A percentile compares a stretch with the other conserved stretches of the same genome.
Conservation (phyloP, 2,797 vertebrate genomes). For the Hippopotamyrus pictus region DNA sequence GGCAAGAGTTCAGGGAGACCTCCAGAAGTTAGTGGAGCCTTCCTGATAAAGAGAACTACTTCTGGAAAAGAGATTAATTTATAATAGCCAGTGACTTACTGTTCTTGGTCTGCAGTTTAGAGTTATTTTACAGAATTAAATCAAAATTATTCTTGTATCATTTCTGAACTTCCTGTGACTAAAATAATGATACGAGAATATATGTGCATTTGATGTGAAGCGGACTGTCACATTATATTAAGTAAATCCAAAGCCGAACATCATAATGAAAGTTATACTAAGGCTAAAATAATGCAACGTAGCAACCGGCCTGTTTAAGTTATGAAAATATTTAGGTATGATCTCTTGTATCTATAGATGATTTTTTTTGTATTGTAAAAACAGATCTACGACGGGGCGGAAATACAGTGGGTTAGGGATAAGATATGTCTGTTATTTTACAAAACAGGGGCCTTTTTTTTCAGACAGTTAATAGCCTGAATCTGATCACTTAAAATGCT, state of each 20-base stretch:
- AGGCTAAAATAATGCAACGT: conserved; percentile 43
- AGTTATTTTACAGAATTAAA: not conserved
- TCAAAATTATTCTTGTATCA: not conserved
- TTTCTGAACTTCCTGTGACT: not conserved
- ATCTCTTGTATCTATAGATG: conserved; percentile 45
- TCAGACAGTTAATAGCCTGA: conserved; percentile 33
- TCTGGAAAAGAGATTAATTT: not conserved
- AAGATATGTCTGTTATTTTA: conserved; percentile 43
- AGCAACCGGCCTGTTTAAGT: conserved; percentile 44
- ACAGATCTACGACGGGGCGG: conserved; percentile 40
- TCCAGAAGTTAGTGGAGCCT: conserved; percentile 15
- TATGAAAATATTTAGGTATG: conserved; percentile 50
- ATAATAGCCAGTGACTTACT: not conserved
- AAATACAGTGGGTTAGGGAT: conserved; percentile 44
- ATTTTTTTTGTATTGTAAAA: conserved; percentile 34
- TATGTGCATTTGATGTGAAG: not conserved
- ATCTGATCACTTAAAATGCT: conserved; percentile 30
- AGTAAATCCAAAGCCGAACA: not conserved
- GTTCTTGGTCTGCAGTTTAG: not conserved
- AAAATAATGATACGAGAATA: not conserved
- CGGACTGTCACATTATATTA: not conserved
- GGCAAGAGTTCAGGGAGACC: conserved; percentile 31
- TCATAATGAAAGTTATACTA: conserved; percentile 31
- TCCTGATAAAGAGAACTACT: not conserved
- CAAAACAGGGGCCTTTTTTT: conserved; percentile 43